A percentile compares a stretch with the other conserved stretches of the same genome.
Conservation (phyloP, 2,113 vertebrate species). For the Nematolebias whitei region DNA sequence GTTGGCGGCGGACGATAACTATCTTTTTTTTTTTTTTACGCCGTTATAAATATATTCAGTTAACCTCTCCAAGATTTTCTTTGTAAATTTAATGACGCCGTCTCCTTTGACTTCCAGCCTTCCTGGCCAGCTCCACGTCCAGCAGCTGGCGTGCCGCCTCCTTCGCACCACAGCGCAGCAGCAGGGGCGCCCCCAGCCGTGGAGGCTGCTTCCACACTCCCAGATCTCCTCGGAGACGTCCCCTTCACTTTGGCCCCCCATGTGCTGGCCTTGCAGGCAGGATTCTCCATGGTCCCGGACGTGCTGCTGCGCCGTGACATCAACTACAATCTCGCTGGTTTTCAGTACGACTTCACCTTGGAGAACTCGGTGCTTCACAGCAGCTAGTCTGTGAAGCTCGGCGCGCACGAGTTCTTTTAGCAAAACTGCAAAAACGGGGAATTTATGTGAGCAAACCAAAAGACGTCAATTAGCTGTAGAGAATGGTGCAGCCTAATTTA, state of each 20-base stretch:
- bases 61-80: too few species aligned
- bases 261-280: constrained; percentile 84
- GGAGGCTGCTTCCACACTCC: constrained; percentile 73
- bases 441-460: too few species aligned
- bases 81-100: not conserved
- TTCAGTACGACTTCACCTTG: constrained; percentile 95
- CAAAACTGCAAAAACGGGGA: too few species aligned
- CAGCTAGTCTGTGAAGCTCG: constrained; percentile 51
- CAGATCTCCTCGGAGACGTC: constrained; percentile 89
- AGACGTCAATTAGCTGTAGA: not conserved
- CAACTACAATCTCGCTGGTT: constrained; percentile 85
- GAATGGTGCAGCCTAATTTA: not conserved
- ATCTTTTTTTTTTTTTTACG: too few species aligned
- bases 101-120: constrained; percentile 40
- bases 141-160: constrained; percentile 13
- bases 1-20: too few species aligned
- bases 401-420: too few species aligned
- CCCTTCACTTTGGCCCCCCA: constrained; percentile 95
- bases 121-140: constrained; percentile 18
- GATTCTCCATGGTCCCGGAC: constrained; percentile 79
- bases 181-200: constrained; percentile 15
- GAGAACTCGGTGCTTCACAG: constrained; percentile 94
- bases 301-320: constrained; percentile 81
- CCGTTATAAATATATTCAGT: too few species aligned
- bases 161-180: constrained; percentile 33